Evolutionary conservation across 2,113 vertebrate species (phyloP), one percentile per base, ranked within the genome.

Genomic region (Pagrus major): DNA sequence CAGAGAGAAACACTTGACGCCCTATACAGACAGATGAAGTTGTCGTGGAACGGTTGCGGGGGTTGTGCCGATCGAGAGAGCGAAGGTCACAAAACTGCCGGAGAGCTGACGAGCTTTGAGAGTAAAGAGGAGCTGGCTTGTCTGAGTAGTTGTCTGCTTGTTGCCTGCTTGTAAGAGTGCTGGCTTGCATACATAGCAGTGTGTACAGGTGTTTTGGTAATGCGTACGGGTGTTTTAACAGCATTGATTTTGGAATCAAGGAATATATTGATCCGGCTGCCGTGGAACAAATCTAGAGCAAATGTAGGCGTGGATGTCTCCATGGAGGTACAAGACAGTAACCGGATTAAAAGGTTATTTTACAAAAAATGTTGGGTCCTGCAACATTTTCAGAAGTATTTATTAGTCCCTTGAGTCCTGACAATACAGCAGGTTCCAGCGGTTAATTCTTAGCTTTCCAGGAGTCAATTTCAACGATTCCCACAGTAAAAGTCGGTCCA

Each of bases 401-500:
- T 5, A 31, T 59, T 55, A 49, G 21, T n/a, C 33, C 63, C 25
- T 58, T 46, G 51, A 51, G 33, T 37, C 29, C 8, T 44, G 37
- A 46, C 39, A 65, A 61, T 66, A 44, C 9, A 31, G 59, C 37
- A 33, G 37, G 46, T 72, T 87, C 60, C 66, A 67, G 66, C 82
- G 55, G 75, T 72, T 49, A 58, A 81, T 64, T 85, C 16, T 54
- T 52, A 71, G 16, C 29, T 44, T 63, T 60, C 56, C 20, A 58
- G 42, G 29, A 84, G 60, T 66, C 27, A 52, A 73, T 77, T 79
- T 15, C 65, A 85, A 21, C 20, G 49, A 81, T 79, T 75, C 51
- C 51, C 61, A 70, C 15, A 60, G 33, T 9, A 52, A 72, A 80
- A 86, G 39, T 69, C 65, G 12, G 69, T 71, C 63, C 71, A 75